Conservation (phyloP, 2,113 vertebrate species). For the Oncorhynchus clarkii region DNA sequence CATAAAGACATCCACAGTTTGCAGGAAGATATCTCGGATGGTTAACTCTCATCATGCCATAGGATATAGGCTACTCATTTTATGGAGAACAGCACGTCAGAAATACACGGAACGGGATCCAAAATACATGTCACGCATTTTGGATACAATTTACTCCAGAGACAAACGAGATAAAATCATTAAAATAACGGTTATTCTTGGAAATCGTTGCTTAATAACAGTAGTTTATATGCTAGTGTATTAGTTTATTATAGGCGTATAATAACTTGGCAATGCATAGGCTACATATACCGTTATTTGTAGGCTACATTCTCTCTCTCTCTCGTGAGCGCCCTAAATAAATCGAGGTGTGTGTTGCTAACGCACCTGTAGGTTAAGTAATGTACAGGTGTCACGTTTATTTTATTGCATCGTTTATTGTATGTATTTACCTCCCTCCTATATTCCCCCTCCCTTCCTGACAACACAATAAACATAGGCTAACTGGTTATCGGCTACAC, state of each 20-base stretch:
- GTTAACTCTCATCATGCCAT: too few relatives aligned
- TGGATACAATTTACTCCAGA: neutral
- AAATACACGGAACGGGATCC: neutral
- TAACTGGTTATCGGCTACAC: constrained; percentile 30
- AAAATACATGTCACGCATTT: neutral
- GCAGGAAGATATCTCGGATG: neutral
- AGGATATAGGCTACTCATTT: too few relatives aligned
- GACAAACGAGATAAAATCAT: neutral
- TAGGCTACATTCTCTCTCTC: constrained; percentile 11
- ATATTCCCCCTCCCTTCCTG: constrained; percentile 36
- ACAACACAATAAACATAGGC: constrained; percentile 38
- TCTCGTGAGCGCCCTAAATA: constrained; percentile 60
- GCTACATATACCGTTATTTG: too few relatives aligned
- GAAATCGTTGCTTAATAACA: too few relatives aligned
- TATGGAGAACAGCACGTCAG: neutral
- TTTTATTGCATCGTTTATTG: constrained; percentile 22
- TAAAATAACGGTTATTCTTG: too few relatives aligned
- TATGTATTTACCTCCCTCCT: constrained; percentile 26
- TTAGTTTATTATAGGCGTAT: too few relatives aligned
- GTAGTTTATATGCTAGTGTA: too few relatives aligned
- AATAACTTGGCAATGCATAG: neutral
- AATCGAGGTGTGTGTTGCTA: constrained; percentile 44
- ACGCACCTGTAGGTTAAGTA: constrained; percentile 40
- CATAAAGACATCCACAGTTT: neutral
- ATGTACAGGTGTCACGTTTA: too few relatives aligned